These are phyloP conservation scores for Nasonovia ribisnigri DNA, from an alignment of 2,888 invertebrate species.

Conservation along the genomic window DNA sequence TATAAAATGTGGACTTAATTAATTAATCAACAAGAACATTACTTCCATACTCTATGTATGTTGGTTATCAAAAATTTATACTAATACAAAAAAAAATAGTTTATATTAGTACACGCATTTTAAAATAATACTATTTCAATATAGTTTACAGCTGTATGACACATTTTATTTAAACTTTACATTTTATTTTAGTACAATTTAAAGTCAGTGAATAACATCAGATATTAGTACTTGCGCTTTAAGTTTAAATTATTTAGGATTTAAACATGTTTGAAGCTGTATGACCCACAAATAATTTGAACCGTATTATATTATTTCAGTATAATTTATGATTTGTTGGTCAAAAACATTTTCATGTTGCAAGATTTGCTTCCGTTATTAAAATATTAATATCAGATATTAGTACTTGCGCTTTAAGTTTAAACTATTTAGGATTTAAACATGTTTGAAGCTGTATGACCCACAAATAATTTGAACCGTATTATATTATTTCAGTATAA, in stretches of 20 bases:
- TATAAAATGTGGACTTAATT: background rate
- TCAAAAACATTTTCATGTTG: background rate
- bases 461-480: no score
- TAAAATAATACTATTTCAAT: background rate
- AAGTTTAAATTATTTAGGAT: background rate
- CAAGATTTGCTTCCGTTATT: constrained; percentile 45
- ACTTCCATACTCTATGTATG: background rate
- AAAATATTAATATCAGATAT: constrained; percentile 24
- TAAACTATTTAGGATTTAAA: background rate
- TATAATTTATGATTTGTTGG: no score
- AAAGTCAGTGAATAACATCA: no score
- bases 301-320: background rate
- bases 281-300: background rate
- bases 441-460: background rate
- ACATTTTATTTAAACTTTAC: background rate
- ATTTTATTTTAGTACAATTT: background rate
- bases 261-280: background rate
- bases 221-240: constrained; percentile 44
- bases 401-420: constrained; percentile 39
- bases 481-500: background rate
- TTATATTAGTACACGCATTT: constrained; percentile 31
- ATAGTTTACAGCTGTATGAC: background rate
- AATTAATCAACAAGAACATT: background rate
- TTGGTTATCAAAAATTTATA: background rate
- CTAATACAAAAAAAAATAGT: background rate